Percentiles rank a stretch among this genome's conserved stretches.
These are phyloP conservation scores for Probosciger aterrimus DNA, from an alignment of 2,113 vertebrate genomes.

Conservation along the genomic window DNA sequence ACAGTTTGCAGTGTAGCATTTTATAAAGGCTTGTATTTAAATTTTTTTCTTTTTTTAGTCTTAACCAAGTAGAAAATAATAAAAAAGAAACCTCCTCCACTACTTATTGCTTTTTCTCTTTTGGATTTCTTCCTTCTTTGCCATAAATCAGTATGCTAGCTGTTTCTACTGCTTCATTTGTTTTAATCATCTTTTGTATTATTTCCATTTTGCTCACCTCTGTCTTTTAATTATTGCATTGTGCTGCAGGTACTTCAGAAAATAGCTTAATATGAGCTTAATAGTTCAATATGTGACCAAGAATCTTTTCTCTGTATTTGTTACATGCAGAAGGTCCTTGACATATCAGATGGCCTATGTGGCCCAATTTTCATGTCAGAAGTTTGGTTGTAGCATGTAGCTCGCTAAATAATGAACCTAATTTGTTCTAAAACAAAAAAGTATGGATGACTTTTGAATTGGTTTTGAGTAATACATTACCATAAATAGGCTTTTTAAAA, in stretches of 20 bases:
- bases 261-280: neutral
- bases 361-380: neutral
- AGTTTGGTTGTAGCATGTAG: neutral
- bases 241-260: neutral
- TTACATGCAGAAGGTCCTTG: neutral
- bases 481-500: neutral
- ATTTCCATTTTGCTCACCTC: neutral
- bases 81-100: neutral
- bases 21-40: neutral
- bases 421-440: neutral
- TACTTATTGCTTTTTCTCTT: neutral
- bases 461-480: neutral
- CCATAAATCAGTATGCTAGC: neutral
- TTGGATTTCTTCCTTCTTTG: neutral
- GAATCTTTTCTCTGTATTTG: neutral
- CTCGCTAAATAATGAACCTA: neutral
- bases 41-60: neutral
- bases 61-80: neutral
- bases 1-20: slow-evolving; percentile 9
- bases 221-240: neutral
- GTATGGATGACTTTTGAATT: neutral
- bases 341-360: neutral
- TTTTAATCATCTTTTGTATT: neutral
- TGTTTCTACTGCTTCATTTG: neutral
- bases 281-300: neutral